Evolutionary conservation across 2,888 invertebrate genomes (phyloP).

Genomic region (Orchesella flavescens): DNA sequence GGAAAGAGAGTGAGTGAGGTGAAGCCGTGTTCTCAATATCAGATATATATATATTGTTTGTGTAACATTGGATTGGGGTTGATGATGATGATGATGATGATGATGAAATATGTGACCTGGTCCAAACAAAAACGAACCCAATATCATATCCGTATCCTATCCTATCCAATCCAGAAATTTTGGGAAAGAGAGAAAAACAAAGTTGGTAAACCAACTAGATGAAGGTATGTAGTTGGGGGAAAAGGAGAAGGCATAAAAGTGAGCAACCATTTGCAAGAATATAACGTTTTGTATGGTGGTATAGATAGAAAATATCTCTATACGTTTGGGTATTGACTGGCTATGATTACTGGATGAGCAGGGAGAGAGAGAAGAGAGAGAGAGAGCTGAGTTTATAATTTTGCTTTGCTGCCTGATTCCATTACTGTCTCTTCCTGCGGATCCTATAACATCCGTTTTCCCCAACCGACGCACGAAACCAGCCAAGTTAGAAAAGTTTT

Average conservation of each 20-base stretch:
- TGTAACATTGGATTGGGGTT: slow-evolving; percentile 21
- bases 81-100: slow-evolving; percentile 49
- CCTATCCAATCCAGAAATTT: too few relatives aligned
- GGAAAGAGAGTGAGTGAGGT: too few relatives aligned
- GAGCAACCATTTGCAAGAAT: too few relatives aligned
- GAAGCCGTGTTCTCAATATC: too few relatives aligned
- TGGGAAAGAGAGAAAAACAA: background rate
- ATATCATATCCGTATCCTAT: too few relatives aligned
- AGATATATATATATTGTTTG: background rate
- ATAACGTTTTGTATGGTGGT: too few relatives aligned
- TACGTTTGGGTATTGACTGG: too few relatives aligned
- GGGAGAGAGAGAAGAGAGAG: background rate
- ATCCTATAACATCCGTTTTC: slow-evolving; percentile 61
- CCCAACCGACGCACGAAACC: slow-evolving; percentile 44
- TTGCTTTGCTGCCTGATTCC: slow-evolving; percentile 44
- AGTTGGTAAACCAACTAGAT: background rate
- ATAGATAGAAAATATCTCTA: too few relatives aligned
- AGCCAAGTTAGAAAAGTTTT: slow-evolving; percentile 55
- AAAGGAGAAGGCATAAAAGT: too few relatives aligned
- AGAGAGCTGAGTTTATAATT: slow-evolving; percentile 37
- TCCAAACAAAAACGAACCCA: slow-evolving; percentile 37
- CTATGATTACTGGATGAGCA: too few relatives aligned
- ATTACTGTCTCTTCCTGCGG: slow-evolving; percentile 57
- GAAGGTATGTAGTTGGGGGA: background rate
- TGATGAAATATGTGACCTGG: slow-evolving; percentile 64